Percentiles rank a stretch among this genome's conserved stretches.
Evolutionary conservation across 2,113 vertebrate genomes (phyloP).

Genomic region (Austrofundulus limnaeus): DNA sequence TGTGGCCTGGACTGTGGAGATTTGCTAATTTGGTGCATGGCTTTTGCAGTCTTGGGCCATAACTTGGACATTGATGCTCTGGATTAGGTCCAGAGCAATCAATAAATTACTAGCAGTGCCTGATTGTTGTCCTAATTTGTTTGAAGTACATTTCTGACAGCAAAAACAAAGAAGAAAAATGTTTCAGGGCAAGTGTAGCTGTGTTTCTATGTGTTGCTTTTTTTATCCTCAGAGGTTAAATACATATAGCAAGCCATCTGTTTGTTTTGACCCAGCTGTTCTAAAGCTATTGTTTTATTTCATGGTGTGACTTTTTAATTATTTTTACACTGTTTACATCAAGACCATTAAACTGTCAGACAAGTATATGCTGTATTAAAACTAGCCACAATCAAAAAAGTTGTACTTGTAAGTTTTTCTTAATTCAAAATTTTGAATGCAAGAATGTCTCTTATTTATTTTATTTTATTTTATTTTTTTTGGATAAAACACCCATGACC

Average conservation of each 20-base stretch:
- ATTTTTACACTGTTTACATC: no score
- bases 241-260: background rate
- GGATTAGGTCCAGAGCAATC: no score
- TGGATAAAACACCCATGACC: no score
- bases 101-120: slow-evolving; percentile 28
- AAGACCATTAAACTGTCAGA: no score
- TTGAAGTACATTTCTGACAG: slow-evolving; percentile 13
- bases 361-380: no score
- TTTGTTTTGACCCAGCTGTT: background rate
- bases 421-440: no score
- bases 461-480: no score
- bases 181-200: slow-evolving; percentile 1
- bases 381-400: no score
- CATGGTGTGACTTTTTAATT: no score
- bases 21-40: slow-evolving; percentile 57
- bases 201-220: background rate
- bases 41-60: slow-evolving; percentile 33
- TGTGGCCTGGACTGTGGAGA: slow-evolving; percentile 57
- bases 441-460: no score
- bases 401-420: no score
- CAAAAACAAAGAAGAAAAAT: background rate
- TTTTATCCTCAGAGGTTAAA: background rate
- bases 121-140: slow-evolving; percentile 33
- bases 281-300: no score
- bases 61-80: slow-evolving; percentile 28